These are phyloP conservation scores for Ptychoptera albimana DNA, from an alignment of 2,888 invertebrate genomes.

Conservation along the genomic window DNA sequence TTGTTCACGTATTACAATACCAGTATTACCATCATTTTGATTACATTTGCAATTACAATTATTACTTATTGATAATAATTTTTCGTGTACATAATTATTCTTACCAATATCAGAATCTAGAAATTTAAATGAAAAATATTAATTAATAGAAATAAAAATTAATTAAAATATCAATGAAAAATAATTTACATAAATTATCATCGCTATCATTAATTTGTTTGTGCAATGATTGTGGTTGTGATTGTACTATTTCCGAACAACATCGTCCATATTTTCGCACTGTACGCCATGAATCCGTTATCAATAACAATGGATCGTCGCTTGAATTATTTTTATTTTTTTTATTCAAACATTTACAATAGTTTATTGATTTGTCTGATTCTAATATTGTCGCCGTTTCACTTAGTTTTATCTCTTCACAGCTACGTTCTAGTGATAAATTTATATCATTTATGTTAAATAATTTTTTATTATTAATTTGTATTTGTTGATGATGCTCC, in stretches of 20 bases:
- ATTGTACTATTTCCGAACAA: too few species aligned
- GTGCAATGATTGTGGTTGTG: conserved; percentile 10
- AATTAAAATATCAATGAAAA: conserved; percentile 8
- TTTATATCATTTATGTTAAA: conserved; percentile 8
- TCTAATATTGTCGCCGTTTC: not conserved
- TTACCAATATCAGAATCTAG: conserved; percentile 8
- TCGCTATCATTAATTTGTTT: conserved; percentile 9
- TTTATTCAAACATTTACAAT: not conserved
- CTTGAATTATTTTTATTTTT: not conserved
- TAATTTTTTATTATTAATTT: not conserved
- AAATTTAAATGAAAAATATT: conserved; percentile 12
- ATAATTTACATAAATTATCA: conserved; percentile 10
- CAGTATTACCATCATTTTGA: conserved; percentile 13
- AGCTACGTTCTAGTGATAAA: not conserved
- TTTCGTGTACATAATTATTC: too few species aligned
- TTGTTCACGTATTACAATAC: conserved; percentile 19
- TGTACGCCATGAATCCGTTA: conserved; percentile 18
- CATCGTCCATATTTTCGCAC: conserved; percentile 12
- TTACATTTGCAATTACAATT: not conserved
- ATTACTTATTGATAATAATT: not conserved
- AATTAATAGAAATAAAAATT: conserved; percentile 11
- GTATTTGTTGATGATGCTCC: conserved; percentile 1
- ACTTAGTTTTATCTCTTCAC: not conserved
- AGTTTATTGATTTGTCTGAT: conserved; percentile 1
- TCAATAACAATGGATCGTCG: conserved; percentile 11